Evolutionary conservation across 2,797 vertebrate species (phyloP).

Genomic region (Peromyscus nudipes): DNA sequence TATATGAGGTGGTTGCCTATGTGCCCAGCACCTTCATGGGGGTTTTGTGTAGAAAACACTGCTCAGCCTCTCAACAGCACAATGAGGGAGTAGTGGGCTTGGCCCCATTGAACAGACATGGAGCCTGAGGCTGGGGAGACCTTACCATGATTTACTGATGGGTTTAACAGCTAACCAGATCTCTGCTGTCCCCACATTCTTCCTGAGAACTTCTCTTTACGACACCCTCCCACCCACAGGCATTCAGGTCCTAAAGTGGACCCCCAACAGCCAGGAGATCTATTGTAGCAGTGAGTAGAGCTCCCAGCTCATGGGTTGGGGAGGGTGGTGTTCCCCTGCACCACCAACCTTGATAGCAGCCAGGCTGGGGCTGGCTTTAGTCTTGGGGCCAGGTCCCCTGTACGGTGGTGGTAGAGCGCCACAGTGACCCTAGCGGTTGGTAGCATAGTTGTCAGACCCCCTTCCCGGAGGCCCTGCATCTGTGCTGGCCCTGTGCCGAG

Average conservation of each 20-base stretch:
- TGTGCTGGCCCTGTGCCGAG: conserved; percentile 72
- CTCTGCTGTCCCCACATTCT: neutral
- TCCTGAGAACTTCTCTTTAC: neutral
- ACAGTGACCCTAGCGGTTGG: neutral
- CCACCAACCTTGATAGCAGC: neutral
- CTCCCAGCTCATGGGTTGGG: neutral
- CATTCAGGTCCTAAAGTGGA: neutral
- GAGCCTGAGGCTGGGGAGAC: neutral
- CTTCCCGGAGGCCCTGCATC: conserved; percentile 20
- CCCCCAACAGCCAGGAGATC: neutral
- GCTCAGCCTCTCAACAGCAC: neutral
- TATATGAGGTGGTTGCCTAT: neutral
- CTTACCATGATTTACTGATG: neutral
- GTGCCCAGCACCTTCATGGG: neutral
- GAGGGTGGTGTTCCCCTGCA: neutral
- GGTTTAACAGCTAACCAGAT: neutral
- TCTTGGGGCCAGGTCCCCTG: neutral
- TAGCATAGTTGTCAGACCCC: neutral
- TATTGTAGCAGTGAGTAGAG: neutral
- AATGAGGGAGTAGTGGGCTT: neutral
- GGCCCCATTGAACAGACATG: neutral
- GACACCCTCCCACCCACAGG: neutral
- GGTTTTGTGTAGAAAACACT: neutral
- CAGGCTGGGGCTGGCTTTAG: neutral
- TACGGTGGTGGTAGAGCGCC: neutral